These are phyloP conservation scores for Frieseomelitta varia DNA, from an alignment of 1,140 invertebrate species.

Conservation along the genomic window DNA sequence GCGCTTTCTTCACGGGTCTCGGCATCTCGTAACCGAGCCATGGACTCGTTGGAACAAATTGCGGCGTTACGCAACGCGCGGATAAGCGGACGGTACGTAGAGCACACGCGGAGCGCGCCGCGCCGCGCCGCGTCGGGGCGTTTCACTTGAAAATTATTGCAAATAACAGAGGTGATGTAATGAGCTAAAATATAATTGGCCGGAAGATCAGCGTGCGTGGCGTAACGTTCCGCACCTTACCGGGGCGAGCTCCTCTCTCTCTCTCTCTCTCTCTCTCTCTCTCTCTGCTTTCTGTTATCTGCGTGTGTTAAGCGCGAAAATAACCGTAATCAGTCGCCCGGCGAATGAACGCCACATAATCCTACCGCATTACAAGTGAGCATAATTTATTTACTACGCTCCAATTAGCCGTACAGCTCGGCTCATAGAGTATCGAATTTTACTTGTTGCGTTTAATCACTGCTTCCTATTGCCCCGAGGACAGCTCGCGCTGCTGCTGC, in stretches of 20 bases:
- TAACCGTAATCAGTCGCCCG: constrained; percentile 58
- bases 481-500: background rate
- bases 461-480: constrained; percentile 47
- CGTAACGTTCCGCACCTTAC: constrained; percentile 37
- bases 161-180: constrained; percentile 38
- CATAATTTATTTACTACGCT: constrained; percentile 62
- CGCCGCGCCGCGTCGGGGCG: background rate
- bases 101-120: background rate
- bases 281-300: constrained; percentile 38
- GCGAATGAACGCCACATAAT: constrained; percentile 44
- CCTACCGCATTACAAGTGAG: constrained; percentile 55
- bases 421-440: constrained; percentile 58
- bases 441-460: constrained; percentile 63
- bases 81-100: background rate
- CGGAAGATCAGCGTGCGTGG: constrained; percentile 38
- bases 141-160: constrained; percentile 37
- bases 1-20: background rate
- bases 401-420: constrained; percentile 56
- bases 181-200: constrained; percentile 50
- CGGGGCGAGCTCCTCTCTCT: background rate
- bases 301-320: constrained; percentile 50
- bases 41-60: background rate
- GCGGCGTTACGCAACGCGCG: constrained; percentile 5
- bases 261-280: no score
- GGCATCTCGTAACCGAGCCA: background rate